Evolutionary conservation across 2,797 vertebrate genomes (phyloP), one percentile per base, ranked within the genome.

Genomic region (Falco rusticolus): DNA sequence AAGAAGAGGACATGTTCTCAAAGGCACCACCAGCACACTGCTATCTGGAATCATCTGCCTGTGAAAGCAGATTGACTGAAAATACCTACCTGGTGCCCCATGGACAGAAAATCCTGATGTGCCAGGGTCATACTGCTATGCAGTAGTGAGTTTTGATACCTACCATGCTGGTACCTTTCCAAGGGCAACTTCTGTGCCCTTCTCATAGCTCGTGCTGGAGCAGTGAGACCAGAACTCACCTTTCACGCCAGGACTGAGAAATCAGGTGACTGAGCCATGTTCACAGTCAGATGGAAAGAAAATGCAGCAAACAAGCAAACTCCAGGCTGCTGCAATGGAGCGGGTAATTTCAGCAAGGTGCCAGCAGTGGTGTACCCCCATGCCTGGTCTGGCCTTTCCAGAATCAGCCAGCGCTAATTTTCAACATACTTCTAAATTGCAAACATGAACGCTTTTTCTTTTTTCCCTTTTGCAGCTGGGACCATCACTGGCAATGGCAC

Each of bases 1-100:
- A 77, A 88, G 53, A 84, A 18, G 34, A 60, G 18, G 20, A 56
- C 29, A 10, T 1, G 8, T 72, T 82, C 87, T 54, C 84, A 87
- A 50, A 66, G 31, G 31, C 51, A 79, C 15, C 1, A 1, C 51
- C 47, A 59, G 25, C 2, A 0, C 1, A 2, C 22, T 81, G 37
- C 15, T 13, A 13, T 45, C 33, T 57, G 26, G 59, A 20, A 76
- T 72, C 50, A 59, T 34, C 34, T 53, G 37, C 39, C 54, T 1
- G 0, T 47, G 75, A 33, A 33, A 78, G 63, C n/a, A 76, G 28
- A 34, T 47, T 22, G 10, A 8, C 50, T 33, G 45, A n/a, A 60
- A 69, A n/a, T 29, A 59, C n/a, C 54, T 39, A 17, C 20, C 33
- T 39, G 56, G 25, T 50, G 33, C 31, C 16, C 50, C 43, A 12